These are phyloP conservation scores for Atta cephalotes DNA, from an alignment of 1,140 invertebrate genomes.

Conservation along the genomic window DNA sequence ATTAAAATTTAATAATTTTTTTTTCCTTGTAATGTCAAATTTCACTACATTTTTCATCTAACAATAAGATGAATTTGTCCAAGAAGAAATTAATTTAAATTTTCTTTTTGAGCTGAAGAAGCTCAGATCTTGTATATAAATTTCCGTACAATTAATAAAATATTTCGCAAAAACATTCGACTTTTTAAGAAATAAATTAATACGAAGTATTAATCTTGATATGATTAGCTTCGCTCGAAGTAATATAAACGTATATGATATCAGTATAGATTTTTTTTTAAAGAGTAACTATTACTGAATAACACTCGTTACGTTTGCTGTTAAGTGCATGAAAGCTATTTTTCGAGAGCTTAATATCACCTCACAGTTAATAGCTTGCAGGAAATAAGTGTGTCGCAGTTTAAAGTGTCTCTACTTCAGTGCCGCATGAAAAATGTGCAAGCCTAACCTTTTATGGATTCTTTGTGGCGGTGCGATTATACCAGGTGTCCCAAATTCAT, in stretches of 20 bases:
- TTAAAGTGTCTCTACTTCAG: slow-evolving; percentile 68
- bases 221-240: not conserved
- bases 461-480: slow-evolving; percentile 72
- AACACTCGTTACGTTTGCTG: slow-evolving; percentile 66
- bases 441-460: slow-evolving; percentile 73
- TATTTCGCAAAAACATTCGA: not conserved
- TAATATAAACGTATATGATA: not conserved
- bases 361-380: slow-evolving; percentile 72
- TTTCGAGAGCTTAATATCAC: slow-evolving; percentile 73
- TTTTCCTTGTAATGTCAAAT: not conserved
- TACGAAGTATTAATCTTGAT: not conserved
- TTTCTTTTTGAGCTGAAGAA: too few relatives aligned
- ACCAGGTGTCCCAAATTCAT: slow-evolving; percentile 30
- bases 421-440: slow-evolving; percentile 68
- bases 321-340: slow-evolving; percentile 76
- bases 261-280: not conserved
- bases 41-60: not conserved
- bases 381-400: slow-evolving; percentile 64
- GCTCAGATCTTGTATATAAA: too few relatives aligned
- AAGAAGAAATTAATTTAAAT: too few relatives aligned
- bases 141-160: not conserved
- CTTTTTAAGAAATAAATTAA: not conserved
- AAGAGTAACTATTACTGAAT: not conserved
- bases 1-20: too few relatives aligned
- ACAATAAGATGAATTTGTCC: not conserved